These are phyloP conservation scores for Chiloscyllium plagiosum DNA, from an alignment of 2,113 vertebrate genomes.

Conservation along the genomic window DNA sequence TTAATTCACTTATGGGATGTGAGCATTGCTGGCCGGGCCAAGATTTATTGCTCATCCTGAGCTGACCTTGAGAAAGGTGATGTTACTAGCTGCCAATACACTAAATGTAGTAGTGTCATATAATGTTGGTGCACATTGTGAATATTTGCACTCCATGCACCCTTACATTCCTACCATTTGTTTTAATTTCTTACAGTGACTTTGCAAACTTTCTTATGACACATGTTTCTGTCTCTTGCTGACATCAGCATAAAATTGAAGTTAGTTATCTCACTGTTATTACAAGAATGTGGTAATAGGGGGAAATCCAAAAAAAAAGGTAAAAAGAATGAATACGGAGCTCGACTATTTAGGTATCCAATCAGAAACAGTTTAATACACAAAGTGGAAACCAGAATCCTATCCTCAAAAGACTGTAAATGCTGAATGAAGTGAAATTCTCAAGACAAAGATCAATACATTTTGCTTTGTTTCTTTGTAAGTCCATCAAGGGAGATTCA, in stretches of 20 bases:
- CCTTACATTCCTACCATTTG: not conserved
- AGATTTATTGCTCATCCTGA: too few species aligned
- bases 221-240: not conserved
- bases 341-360: not conserved
- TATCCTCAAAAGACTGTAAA: not conserved
- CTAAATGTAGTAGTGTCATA: not conserved
- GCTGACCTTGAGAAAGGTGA: too few species aligned
- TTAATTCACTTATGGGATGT: too few species aligned
- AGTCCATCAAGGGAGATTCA: not conserved
- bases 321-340: not conserved
- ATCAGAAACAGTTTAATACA: not conserved
- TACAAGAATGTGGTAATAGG: not conserved
- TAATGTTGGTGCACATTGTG: not conserved
- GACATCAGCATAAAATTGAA: not conserved
- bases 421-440: not conserved
- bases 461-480: not conserved
- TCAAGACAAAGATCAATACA: not conserved
- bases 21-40: too few species aligned
- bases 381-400: not conserved
- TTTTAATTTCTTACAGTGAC: not conserved
- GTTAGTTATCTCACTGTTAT: not conserved
- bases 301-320: not conserved
- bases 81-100: not conserved
- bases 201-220: not conserved
- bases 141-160: not conserved